A percentile compares a stretch with the other conserved stretches of the same genome.
phyloP scores from a whole-genome alignment of 2,888 invertebrate species.

The Eueremaeus valkanovi region DNA sequence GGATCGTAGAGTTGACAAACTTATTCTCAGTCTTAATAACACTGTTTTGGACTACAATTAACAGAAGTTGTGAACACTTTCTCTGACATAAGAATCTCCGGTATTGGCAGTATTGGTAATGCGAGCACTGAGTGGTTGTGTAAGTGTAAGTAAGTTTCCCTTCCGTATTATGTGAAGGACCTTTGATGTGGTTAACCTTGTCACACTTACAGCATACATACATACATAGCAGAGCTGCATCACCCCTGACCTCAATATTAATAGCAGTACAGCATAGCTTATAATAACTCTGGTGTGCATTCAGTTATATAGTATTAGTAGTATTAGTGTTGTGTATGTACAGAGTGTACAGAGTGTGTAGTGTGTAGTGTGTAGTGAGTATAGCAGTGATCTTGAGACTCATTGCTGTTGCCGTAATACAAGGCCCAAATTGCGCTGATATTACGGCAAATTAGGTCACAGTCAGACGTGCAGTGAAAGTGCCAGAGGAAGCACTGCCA shows the following conservation, averaged over 20 bases:
- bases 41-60: not conserved
- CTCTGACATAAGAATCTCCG: not conserved
- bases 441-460: slow-evolving; percentile 36
- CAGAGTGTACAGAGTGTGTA: not conserved
- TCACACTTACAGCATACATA: slow-evolving; percentile 39
- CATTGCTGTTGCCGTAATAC: slow-evolving; percentile 35
- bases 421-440: slow-evolving; percentile 30
- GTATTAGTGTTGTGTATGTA: too few species aligned
- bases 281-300: too few species aligned
- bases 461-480: slow-evolving; percentile 35
- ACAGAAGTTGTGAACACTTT: not conserved
- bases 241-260: slow-evolving; percentile 42
- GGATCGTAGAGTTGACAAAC: not conserved
- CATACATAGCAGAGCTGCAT: not conserved
- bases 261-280: not conserved
- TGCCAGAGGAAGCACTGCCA: slow-evolving; percentile 35
- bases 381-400: slow-evolving; percentile 38
- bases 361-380: too few species aligned
- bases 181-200: slow-evolving; percentile 40
- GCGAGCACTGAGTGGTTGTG: not conserved
- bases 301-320: too few species aligned
- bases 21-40: not conserved
- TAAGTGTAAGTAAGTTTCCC: slow-evolving; percentile 33
- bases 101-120: not conserved
- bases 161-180: slow-evolving; percentile 42